A percentile compares a stretch with the other conserved stretches of the same genome.
Evolutionary conservation across 1,140 invertebrate species (phyloP).

Genomic region (Pentalonia nigronervosa): DNA sequence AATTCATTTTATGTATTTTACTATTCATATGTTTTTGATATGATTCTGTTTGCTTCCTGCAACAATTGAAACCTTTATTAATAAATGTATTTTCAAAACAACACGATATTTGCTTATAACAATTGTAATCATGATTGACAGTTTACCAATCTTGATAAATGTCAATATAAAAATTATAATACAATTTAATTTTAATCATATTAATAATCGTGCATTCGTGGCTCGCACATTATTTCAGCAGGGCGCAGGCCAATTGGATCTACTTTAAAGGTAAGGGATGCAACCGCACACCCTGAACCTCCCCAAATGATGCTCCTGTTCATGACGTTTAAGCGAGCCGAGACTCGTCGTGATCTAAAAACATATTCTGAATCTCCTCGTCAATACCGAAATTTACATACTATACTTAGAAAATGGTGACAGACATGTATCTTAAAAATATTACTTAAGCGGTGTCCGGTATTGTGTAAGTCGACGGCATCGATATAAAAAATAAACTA

Average conservation of each 20-base stretch:
- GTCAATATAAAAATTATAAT: neutral
- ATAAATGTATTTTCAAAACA: neutral
- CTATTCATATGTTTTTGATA: conserved; percentile 13
- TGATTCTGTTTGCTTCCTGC: conserved; percentile 4
- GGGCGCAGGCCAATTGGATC: neutral
- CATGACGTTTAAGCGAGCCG: too few relatives aligned
- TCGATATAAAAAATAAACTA: too few relatives aligned
- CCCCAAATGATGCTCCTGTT: neutral
- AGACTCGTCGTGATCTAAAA: too few relatives aligned
- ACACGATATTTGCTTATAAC: neutral
- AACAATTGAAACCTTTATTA: conserved; percentile 27
- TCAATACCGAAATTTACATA: too few relatives aligned
- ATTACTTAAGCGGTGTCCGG: too few relatives aligned
- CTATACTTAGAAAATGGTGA: too few relatives aligned
- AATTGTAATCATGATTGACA: too few relatives aligned
- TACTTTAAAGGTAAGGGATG: neutral
- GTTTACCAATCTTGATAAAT: neutral
- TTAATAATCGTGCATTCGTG: too few relatives aligned
- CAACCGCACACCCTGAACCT: neutral
- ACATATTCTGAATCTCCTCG: too few relatives aligned
- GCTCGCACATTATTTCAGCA: too few relatives aligned
- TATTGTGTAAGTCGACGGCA: too few relatives aligned
- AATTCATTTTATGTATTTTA: neutral
- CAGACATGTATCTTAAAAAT: too few relatives aligned
- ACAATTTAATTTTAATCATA: neutral